Base-by-base conservation (phyloP, 1,140 invertebrate genomes). In the Drosophila sp. region DNA sequence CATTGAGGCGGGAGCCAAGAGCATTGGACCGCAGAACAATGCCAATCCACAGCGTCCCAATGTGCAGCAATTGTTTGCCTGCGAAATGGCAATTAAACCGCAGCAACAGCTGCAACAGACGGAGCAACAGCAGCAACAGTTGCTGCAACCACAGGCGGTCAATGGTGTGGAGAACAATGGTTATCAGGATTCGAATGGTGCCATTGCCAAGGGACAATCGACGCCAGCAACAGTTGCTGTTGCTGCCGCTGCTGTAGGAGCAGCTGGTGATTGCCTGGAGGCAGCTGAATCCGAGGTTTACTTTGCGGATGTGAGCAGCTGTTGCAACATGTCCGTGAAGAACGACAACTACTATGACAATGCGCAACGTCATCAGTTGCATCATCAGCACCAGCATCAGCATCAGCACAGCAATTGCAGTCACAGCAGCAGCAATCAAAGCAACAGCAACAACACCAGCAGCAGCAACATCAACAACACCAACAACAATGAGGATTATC, bases 251-350 rank as follows among this genome's bases (percentile, higher is more conserved):
- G 27, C 38, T 9, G 48, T 11, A 3, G 36, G 36, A 11, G 36
- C 9, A 21, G 4, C 21, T 16, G 27, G 14, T 25, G 61, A 56
- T 7, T 48, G 53, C 2, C 53, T 78, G 48, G 94, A 94, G 74
- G 93, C 94, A n/a, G 93, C 94, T 0, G 94, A 95, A 70, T 96
- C 96, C 2, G 96, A 97, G 92, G 93, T 97, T 0, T 97, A 97
- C 84, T 97, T 97, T 89, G 96, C 96, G 1, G 96, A 97, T 80
- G 96, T 97, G 0, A 96, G 96, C n/a, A 97, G 96, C 51, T 97
- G 96, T 81, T 96, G 96, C 75, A 95, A 95, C 83, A 94, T 95
- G 63, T 95, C 95, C 58, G 93, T 95, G 2, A 93, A 95, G 76
- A 94, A 94, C 74, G 94, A 94, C 77, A 91, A 78, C 43, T 91